Evolutionary conservation across 2,888 invertebrate genomes (phyloP), one percentile per base, ranked within the genome.

Genomic region (Pteria penguin): DNA sequence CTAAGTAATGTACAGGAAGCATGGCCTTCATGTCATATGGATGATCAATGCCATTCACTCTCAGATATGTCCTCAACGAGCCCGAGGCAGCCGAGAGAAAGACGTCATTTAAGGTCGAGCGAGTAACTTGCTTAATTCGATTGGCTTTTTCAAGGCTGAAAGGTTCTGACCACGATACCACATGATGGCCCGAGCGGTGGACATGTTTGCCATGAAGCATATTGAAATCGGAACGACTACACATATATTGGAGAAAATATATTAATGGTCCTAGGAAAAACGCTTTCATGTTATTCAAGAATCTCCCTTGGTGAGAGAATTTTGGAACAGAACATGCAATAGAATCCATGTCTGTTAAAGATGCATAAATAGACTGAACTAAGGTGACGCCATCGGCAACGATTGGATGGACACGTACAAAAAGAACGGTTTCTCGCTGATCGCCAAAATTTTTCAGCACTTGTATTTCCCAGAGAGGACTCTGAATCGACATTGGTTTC

Each of bases 391-490:
- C 94, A 85, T 94, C 94, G 0, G 93, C 92, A 33, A 94, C 85
- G 76, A 93, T 92, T 60, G 93, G 93, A 84, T 94, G 94, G 54
- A 93, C 92, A 1, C 94, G 87, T 55, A 94, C 87, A 60, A 93
- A 87, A 5, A 93, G 89, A 52, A 93, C 90, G 0, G 93, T 92
- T 78, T 93, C 93, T 72, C 90, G 86, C 2, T 84, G 84, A 27
- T 90, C 89, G 3, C 93, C 92, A 80, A 92, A 93, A 76, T 92
- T 90, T 2, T 91, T 90, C 14, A 94, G 81, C 4, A 94, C 91
- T 66, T 93, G 93, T 36, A 94, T 89, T 84, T 94, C 94, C 94
- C 94, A 94, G 5, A 94, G 91, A 0, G 94, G 93, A 69, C 91
- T 90, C 26, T 92, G 92, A 22, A 87, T 78, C 0, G 92, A 87